Evolutionary conservation across 2,797 vertebrate species (phyloP), one percentile per base, ranked within the genome.

Genomic region (Mormyrus hasselquistii): DNA sequence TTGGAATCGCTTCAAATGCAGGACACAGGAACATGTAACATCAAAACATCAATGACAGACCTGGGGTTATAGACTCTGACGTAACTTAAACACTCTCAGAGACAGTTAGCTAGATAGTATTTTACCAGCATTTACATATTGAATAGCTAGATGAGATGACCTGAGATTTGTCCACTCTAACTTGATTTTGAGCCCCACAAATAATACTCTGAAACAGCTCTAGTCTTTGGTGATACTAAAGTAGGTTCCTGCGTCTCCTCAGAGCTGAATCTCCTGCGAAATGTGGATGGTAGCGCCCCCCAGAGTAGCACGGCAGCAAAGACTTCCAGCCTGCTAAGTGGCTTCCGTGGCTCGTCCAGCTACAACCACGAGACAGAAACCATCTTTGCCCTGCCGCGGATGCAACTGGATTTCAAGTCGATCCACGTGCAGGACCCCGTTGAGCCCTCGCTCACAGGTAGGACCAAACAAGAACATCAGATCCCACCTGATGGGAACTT

Each of bases 331-430:
- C 94, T 99, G 89, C 91, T 99, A 87, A 99, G 98, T 92, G 98
- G 97, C 89, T 99, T 99, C 94, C 95, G 97, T 87, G 97, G 98
- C 89, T 95, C 97, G 41, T 98, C 98, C 91, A 98, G 96, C 95
- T 99, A 99, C 93, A 99, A 98, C 95, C 99, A 99, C 7, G 99
- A 99, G 93, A 99, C 98, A 0, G 99, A 99, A 95, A 99, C 98
- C 19, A 99, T 99, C 93, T 99, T 99, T 89, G 99, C 99, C 0
- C 94, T 99, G 88, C 99, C 99, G 90, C 97, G 98, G 90, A 99
- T 99, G 98, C 99, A 99, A 91, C 95, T 99, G 90, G 98, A 98
- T 94, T 99, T 99, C 91, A 99, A 99, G 92, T 99, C 98, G 89
- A 99, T 98, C 92, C 99, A 99, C 0, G 97, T 98, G 47, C 99